These are phyloP conservation scores for Minunthozetes semirufus DNA, from an alignment of 2,888 invertebrate genomes.

Conservation along the genomic window DNA sequence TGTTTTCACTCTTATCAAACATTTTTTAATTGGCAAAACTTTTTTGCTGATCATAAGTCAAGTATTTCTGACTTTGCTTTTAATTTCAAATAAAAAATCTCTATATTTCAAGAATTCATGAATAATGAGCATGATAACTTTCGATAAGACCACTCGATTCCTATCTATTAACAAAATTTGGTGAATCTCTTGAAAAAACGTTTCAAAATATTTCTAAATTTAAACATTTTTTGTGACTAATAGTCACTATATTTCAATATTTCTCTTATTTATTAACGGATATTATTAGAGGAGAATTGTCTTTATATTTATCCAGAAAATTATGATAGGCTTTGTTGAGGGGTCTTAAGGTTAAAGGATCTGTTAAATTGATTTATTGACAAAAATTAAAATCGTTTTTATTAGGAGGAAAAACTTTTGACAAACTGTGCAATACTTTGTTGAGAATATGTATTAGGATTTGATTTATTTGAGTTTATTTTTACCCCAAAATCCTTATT, in stretches of 20 bases:
- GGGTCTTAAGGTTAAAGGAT: neutral
- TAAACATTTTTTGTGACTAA: constrained; percentile 6
- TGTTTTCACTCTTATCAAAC: neutral
- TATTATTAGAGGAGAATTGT: neutral
- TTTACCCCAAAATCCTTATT: neutral
- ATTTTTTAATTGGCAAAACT: neutral
- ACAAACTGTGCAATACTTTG: constrained; percentile 1
- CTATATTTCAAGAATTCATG: neutral
- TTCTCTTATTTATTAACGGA: neutral
- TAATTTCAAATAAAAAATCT: neutral
- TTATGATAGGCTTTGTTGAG: neutral
- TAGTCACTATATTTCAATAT: too few species aligned
- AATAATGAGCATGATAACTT: neutral
- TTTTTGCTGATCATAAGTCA: neutral
- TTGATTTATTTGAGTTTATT: constrained; percentile 8
- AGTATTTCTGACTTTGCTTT: neutral
- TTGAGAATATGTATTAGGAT: neutral
- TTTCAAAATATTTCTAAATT: neutral
- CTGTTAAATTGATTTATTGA: neutral
- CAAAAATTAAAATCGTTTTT: neutral
- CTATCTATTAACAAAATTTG: neutral
- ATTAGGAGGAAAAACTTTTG: constrained; percentile 1
- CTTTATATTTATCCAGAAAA: constrained; percentile 1
- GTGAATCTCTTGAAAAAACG: neutral
- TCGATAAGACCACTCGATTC: too few species aligned